Percentiles rank a stretch among this genome's conserved stretches.
These are phyloP conservation scores for Lagorchestes hirsutus DNA, from an alignment of 2,797 vertebrate species.

Conservation along the genomic window DNA sequence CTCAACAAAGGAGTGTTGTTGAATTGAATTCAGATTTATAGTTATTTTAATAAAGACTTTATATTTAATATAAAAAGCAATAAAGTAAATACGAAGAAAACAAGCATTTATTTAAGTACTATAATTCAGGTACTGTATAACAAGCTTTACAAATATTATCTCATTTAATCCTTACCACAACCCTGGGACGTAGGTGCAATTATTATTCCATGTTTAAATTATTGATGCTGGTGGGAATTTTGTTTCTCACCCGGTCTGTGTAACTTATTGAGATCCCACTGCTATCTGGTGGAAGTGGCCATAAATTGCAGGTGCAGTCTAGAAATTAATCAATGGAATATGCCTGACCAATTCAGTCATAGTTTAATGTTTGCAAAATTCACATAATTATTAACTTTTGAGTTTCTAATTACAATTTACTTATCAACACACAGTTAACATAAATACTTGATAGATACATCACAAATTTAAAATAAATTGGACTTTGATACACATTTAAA, in stretches of 20 bases:
- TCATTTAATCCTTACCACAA: neutral
- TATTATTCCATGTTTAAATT: neutral
- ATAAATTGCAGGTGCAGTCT: neutral
- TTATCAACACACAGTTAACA: neutral
- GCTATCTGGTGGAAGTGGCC: neutral
- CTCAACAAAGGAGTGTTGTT: neutral
- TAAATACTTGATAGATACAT: neutral
- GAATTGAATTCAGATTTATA: neutral
- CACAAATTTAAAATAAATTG: neutral
- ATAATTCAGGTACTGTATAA: neutral
- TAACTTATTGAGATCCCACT: neutral
- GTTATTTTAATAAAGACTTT: neutral
- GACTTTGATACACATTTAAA: neutral
- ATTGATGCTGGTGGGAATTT: neutral
- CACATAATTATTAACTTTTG: neutral
- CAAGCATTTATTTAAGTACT: neutral
- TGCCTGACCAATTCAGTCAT: neutral
- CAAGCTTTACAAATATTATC: neutral
- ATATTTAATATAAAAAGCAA: neutral
- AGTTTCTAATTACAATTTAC: neutral
- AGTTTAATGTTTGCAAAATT: neutral
- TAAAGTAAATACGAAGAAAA: neutral
- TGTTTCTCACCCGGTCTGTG: neutral
- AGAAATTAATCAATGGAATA: neutral
- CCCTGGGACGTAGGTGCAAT: neutral